These are phyloP conservation scores for Delia radicum DNA, from an alignment of 1,140 invertebrate genomes.

Conservation along the genomic window DNA sequence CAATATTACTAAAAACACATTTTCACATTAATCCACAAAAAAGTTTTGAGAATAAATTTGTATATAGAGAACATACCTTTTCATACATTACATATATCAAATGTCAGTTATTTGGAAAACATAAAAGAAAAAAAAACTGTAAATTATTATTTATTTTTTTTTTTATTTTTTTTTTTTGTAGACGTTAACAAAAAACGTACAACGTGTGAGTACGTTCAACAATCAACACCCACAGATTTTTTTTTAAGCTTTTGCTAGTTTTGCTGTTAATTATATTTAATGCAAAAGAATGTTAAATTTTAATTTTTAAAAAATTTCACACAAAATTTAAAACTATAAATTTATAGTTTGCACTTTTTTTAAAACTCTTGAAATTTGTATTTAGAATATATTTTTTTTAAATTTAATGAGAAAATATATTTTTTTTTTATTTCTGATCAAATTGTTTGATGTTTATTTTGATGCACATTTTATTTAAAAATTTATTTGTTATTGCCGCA, in stretches of 20 bases:
- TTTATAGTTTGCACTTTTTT: not conserved
- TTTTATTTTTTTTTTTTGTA: conserved; percentile 1
- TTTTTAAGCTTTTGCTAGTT: conserved; percentile 7
- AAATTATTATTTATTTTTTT: not conserved
- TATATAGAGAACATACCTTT: not conserved
- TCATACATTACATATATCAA: not conserved
- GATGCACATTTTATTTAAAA: not conserved
- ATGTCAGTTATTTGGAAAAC: not conserved
- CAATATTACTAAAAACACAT: too few relatives aligned
- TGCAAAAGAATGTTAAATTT: conserved; percentile 4
- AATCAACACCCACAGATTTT: conserved; percentile 11
- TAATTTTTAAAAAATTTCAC: not conserved
- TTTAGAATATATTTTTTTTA: too few relatives aligned
- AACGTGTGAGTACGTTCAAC: not conserved
- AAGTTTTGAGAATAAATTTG: too few relatives aligned
- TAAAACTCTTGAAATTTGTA: not conserved
- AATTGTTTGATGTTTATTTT: not conserved
- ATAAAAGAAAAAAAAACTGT: not conserved
- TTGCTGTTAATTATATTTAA: not conserved
- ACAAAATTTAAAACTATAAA: not conserved
- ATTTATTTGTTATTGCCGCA: conserved; percentile 13
- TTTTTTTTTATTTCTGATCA: too few relatives aligned
- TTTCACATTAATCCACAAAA: too few relatives aligned
- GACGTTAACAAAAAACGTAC: not conserved
- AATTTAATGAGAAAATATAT: too few relatives aligned